Evolutionary conservation across 2,113 vertebrate species (phyloP).

Genomic region (Scomber japonicus): DNA sequence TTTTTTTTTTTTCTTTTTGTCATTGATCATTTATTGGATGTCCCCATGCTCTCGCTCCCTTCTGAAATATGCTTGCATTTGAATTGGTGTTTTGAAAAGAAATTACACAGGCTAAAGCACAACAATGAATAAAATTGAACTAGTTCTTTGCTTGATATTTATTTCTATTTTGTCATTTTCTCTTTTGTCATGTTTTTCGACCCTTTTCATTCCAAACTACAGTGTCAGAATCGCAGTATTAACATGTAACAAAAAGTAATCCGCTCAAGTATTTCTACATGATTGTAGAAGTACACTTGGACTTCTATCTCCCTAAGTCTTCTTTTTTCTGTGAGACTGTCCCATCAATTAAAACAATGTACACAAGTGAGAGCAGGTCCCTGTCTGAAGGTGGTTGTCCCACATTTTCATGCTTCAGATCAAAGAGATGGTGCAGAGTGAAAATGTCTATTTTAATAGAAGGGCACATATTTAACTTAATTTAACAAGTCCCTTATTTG

Average conservation of each 20-base stretch:
- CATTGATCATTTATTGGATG: constrained; percentile 60
- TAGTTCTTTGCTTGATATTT: constrained; percentile 81
- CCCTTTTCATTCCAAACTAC: constrained; percentile 55
- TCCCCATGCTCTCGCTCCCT: constrained; percentile 60
- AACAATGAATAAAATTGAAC: constrained; percentile 85
- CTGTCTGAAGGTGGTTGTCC: constrained; percentile 1
- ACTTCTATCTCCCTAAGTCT: constrained; percentile 9
- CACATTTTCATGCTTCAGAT: constrained; percentile 21
- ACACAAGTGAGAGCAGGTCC: constrained; percentile 19
- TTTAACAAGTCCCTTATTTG: constrained; percentile 1
- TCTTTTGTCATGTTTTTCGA: constrained; percentile 8
- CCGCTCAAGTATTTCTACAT: constrained; percentile 41
- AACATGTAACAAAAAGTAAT: constrained; percentile 13
- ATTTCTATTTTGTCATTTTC: constrained; percentile 64
- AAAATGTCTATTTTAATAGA: constrained; percentile 8
- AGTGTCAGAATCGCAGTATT: constrained; percentile 67
- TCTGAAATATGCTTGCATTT: constrained; percentile 73
- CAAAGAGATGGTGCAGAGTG: constrained; percentile 8
- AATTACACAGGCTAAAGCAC: constrained; percentile 83
- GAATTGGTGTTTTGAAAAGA: constrained; percentile 78
- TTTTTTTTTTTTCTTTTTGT: constrained; percentile 41
- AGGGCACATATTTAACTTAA: constrained; percentile 21
- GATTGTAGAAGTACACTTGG: neutral
- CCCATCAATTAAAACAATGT: constrained; percentile 33
- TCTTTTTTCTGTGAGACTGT: neutral